Evolutionary conservation across 1,140 invertebrate genomes (phyloP), one percentile per base, ranked within the genome.

Genomic region (Episyrphus balteatus): DNA sequence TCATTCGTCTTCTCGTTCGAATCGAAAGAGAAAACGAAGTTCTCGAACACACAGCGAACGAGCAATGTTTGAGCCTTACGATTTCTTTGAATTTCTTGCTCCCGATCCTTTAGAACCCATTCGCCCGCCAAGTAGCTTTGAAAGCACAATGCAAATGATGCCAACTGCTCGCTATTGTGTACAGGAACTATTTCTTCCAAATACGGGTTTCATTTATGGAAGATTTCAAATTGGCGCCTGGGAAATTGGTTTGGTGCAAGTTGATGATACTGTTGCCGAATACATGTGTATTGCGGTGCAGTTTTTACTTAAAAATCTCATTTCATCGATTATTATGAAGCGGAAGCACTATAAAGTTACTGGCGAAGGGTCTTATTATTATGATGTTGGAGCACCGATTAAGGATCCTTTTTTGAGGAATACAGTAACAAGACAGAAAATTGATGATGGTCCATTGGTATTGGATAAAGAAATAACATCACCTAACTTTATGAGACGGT

Each of bases 221-320:
- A 73, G 87, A 48, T 76, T 90, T 50, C 75, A 88, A 69, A 73
- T 90, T 6, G 81, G 82, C 37, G 84, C 86, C 15, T 90, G 86
- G 86, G 87, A 90, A 55, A 75, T 78, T 38, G 86, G 85, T 7
- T 73, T 91, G 30, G 81, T 86, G 49, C 83, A 81, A 21, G 84
- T 85, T 31, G 81, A 86, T 51, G 83, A 87, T 56, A 79, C 76
- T 53, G 84, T 83, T 13, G 82, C 84, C 2, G 79, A 82, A 49
- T 73, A 88, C 11, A 74, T 89, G 26, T 80, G 86, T 36, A 76
- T 79, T 39, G 83, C 86, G 18, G 79, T 86, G 6, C 80, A 84
- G 58, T 71, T 80, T 50, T 81, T 86, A 56, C 69, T 88, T 5
- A 88, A 88, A 58, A 84, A 84, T 61, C 74, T 90, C n/a, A 66